phyloP scores from a whole-genome alignment of 2,888 invertebrate species.

The Branchipolynoe longqiensis region DNA sequence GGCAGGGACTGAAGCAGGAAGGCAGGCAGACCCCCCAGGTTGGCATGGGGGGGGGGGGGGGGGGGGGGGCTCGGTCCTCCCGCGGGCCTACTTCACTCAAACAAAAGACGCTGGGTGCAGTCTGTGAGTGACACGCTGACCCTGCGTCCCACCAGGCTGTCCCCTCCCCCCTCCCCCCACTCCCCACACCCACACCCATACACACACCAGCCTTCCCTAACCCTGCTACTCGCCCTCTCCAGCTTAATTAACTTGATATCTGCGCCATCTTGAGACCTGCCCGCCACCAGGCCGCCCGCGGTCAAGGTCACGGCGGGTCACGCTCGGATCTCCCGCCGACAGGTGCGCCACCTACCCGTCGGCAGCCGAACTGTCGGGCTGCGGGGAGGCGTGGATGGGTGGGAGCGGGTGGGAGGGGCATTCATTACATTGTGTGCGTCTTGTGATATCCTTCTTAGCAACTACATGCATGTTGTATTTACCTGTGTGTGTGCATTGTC shows the following conservation, averaged over 20 bases:
- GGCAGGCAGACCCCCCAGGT: too few species aligned
- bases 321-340: slow-evolving; percentile 35
- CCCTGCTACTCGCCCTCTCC: not conserved
- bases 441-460: too few species aligned
- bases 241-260: slow-evolving; percentile 43
- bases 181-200: not conserved
- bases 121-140: slow-evolving; percentile 17
- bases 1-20: not conserved
- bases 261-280: slow-evolving; percentile 37
- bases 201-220: not conserved
- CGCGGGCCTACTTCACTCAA: not conserved
- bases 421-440: too few species aligned
- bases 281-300: slow-evolving; percentile 9
- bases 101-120: not conserved
- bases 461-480: too few species aligned
- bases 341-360: slow-evolving; percentile 12
- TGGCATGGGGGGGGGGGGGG: too few species aligned
- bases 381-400: not conserved
- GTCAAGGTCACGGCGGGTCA: slow-evolving; percentile 32
- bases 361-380: not conserved
- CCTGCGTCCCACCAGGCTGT: slow-evolving; percentile 26
- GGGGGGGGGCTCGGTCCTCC: not conserved
- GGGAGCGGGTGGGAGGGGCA: not conserved
- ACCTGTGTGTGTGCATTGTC: too few species aligned
- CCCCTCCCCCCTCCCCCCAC: not conserved